Conservation (phyloP, 2,888 invertebrate genomes). For the Brenthis ino region DNA sequence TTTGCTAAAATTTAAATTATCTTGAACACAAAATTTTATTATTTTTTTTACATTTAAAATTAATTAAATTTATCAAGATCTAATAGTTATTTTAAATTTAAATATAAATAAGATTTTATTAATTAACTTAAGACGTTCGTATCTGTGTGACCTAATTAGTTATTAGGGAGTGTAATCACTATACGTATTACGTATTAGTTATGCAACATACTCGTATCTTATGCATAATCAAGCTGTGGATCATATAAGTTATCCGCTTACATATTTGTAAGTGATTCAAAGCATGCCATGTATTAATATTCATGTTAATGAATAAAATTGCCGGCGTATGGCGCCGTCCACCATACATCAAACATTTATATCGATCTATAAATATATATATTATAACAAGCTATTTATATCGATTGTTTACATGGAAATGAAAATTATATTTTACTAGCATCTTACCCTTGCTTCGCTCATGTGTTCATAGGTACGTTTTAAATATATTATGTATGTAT, state of each 20-base stretch:
- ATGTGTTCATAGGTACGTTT: too few relatives aligned
- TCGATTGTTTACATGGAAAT: not conserved
- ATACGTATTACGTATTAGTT: constrained; percentile 21
- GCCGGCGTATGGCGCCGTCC: not conserved
- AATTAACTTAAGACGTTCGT: not conserved
- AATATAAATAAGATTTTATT: constrained; percentile 3
- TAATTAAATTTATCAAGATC: too few relatives aligned
- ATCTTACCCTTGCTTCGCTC: too few relatives aligned
- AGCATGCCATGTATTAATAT: constrained; percentile 21
- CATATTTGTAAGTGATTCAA: constrained; percentile 27
- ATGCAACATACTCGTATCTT: constrained; percentile 5
- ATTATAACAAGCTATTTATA: constrained; percentile 5
- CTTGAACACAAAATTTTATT: too few relatives aligned
- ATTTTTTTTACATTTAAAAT: too few relatives aligned
- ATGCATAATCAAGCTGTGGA: constrained; percentile 20
- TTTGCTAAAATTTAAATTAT: too few relatives aligned
- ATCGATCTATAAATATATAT: too few relatives aligned
- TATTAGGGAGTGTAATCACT: constrained; percentile 17
- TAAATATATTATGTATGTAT: too few relatives aligned
- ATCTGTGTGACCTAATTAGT: constrained; percentile 7
- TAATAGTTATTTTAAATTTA: constrained; percentile 1
- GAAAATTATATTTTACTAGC: not conserved
- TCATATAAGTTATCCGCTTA: constrained; percentile 25
- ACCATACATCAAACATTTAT: constrained; percentile 5
- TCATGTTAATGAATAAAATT: constrained; percentile 25